These are phyloP conservation scores for Oopsacas minuta DNA, from an alignment of 37 sponge, comb jelly and placozoan genomes.

Conservation along the genomic window DNA sequence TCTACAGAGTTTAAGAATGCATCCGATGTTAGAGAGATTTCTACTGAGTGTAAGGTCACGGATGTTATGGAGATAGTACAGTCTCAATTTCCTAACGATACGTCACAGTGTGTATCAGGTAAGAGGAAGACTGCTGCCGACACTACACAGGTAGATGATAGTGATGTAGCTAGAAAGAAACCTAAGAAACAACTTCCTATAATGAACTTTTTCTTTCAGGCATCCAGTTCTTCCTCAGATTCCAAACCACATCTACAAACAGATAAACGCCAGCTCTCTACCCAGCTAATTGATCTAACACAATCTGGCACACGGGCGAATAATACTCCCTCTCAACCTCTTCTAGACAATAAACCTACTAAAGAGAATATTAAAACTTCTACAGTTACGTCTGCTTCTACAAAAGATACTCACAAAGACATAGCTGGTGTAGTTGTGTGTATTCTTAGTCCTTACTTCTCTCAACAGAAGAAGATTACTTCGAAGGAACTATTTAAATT, in stretches of 20 bases:
- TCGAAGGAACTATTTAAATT: not conserved
- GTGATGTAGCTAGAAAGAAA: not conserved
- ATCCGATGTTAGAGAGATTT: not conserved
- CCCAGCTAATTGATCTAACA: not conserved
- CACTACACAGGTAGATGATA: not conserved
- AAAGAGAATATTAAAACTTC: too few relatives aligned
- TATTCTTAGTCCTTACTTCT: not conserved
- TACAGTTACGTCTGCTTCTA: not conserved
- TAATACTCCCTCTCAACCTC: too few relatives aligned
- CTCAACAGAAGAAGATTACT: not conserved
- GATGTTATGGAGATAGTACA: too few relatives aligned
- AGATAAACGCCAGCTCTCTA: not conserved
- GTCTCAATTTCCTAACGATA: not conserved
- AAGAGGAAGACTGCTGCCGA: not conserved
- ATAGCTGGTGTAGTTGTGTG: not conserved
- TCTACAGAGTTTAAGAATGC: not conserved
- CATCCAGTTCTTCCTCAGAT: not conserved
- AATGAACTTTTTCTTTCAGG: slow-evolving; percentile 1
- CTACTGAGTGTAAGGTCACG: too few relatives aligned
- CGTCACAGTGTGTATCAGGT: not conserved
- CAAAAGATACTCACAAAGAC: not conserved
- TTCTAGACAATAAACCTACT: not conserved
- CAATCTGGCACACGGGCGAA: too few relatives aligned
- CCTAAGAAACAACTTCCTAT: not conserved
- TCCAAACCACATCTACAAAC: not conserved